Evolutionary conservation across 2,797 vertebrate species (phyloP).

Genomic region (Tamandua tetradactyla): DNA sequence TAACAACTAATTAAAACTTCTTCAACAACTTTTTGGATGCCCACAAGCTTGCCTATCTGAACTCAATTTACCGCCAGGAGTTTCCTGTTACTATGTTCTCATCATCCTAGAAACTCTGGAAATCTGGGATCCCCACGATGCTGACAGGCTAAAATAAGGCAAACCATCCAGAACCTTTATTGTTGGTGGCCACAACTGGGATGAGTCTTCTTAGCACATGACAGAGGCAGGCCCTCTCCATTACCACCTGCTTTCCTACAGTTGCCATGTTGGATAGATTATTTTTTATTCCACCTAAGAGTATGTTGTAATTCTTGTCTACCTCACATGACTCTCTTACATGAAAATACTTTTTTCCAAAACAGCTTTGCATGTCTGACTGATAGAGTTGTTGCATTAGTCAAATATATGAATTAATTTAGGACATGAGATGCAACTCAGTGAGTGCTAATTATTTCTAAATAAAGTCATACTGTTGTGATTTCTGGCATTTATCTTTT

Average conservation of each 20-base stretch:
- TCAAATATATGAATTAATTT: not conserved
- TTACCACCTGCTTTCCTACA: fast-evolving
- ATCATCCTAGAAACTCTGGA: not conserved
- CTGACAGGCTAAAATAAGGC: not conserved
- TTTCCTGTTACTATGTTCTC: too few species aligned
- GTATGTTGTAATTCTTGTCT: not conserved
- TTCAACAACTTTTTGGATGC: too few species aligned
- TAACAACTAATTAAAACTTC: too few species aligned
- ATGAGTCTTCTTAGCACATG: too few species aligned
- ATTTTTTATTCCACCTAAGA: too few species aligned
- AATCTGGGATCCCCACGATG: fast-evolving
- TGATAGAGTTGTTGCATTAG: not conserved
- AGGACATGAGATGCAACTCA: not conserved
- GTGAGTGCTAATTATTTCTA: not conserved
- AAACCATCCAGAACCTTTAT: not conserved
- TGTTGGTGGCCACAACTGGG: fast-evolving
- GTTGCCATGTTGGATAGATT: fast-evolving
- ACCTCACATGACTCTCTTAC: not conserved
- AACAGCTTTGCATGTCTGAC: not conserved
- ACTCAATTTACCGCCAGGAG: too few species aligned
- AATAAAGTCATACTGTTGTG: not conserved
- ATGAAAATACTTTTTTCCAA: not conserved
- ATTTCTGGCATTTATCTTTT: not conserved
- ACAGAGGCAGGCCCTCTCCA: not conserved
- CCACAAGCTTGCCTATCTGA: not conserved